Conservation (phyloP, 2,113 vertebrate species). For the Actinemys pallida region DNA sequence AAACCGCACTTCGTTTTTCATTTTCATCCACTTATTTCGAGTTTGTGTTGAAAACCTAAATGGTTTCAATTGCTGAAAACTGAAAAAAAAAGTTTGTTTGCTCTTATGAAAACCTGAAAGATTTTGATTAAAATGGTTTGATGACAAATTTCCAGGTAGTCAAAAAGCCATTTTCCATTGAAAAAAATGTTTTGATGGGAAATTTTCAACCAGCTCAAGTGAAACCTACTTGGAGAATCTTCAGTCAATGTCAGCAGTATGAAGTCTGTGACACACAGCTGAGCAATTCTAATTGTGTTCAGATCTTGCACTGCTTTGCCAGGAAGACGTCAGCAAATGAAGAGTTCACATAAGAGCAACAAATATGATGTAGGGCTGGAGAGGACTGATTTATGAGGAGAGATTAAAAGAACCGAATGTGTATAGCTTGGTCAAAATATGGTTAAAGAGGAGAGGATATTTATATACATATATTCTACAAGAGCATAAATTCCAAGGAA, state of each 20-base stretch:
- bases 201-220: neutral
- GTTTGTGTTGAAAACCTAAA: neutral
- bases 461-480: slow-evolving; percentile 60
- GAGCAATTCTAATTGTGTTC: neutral
- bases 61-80: neutral
- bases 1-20: neutral
- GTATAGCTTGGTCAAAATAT: slow-evolving; percentile 43
- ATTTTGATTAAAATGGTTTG: neutral
- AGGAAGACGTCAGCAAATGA: neutral
- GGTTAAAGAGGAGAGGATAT: slow-evolving; percentile 24
- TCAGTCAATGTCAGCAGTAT: neutral
- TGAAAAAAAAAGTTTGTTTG: neutral
- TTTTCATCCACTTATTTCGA: neutral
- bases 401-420: slow-evolving; percentile 59
- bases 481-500: slow-evolving; percentile 59
- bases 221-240: neutral
- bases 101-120: neutral
- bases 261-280: fast-evolving
- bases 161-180: neutral
- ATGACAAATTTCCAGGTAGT: neutral
- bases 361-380: slow-evolving; percentile 55
- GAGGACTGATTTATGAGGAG: slow-evolving; percentile 42
- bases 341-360: slow-evolving; percentile 50
- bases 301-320: neutral
- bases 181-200: neutral